A percentile compares a stretch with the other conserved stretches of the same genome.
phyloP scores from a whole-genome alignment of 2,888 invertebrate species.

The Drosophila leonis region DNA sequence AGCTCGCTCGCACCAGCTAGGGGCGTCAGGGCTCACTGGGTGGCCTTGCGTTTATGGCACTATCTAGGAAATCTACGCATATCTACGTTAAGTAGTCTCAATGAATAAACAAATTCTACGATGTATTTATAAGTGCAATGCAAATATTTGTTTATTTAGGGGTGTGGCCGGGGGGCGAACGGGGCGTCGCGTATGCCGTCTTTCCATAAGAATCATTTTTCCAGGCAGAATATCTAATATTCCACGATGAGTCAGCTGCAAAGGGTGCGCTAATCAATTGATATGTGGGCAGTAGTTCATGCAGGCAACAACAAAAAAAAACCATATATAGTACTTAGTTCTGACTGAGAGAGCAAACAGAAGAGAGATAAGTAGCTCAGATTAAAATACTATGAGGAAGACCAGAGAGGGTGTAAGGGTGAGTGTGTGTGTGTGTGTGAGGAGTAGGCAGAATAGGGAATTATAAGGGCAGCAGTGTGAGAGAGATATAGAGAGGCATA shows the following conservation, averaged over 20 bases:
- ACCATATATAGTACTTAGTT: neutral
- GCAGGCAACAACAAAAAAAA: constrained; percentile 1
- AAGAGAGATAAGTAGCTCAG: constrained; percentile 2
- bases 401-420: neutral
- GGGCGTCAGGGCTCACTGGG: constrained; percentile 11
- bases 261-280: constrained; percentile 7
- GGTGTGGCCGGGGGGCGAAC: neutral
- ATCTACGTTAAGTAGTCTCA: constrained; percentile 66
- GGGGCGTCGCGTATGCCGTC: neutral
- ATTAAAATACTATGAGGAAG: neutral
- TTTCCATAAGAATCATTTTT: neutral
- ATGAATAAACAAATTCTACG: constrained; percentile 71
- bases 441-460: neutral
- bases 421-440: neutral
- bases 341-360: neutral
- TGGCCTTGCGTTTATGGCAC: constrained; percentile 37
- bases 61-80: constrained; percentile 67
- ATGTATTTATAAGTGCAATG: constrained; percentile 66
- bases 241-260: constrained; percentile 17
- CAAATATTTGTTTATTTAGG: constrained; percentile 53
- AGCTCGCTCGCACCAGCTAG: constrained; percentile 28
- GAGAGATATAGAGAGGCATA: neutral
- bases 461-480: neutral
- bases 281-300: neutral
- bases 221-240: constrained; percentile 1